Evolutionary conservation across 2,113 vertebrate species (phyloP), one percentile per base, ranked within the genome.

Genomic region (Coracopsis vasa): DNA sequence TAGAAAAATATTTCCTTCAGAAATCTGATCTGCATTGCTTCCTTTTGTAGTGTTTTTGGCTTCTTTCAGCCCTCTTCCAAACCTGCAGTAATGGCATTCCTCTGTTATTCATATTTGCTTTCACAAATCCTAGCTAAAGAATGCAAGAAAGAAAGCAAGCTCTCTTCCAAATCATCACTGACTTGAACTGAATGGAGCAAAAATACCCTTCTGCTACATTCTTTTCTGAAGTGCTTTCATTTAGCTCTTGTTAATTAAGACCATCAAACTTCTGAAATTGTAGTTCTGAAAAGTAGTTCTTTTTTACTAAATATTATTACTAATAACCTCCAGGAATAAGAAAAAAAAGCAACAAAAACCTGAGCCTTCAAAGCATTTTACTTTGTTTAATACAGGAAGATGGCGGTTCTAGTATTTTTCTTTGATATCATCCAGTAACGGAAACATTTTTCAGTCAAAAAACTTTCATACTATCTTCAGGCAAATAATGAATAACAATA

Each of bases 1-100:
- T 97, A 97, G 91, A 97, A 97, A 97, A 98, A 97, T 92, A 97
- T 97, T 96, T 95, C 60, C 91, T 96, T 90, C 94, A 95, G 97
- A 97, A 97, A 97, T 95, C 73, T 95, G 95, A 98, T 97, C 88
- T 85, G 33, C 85, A 72, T 74, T 95, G 71, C 92, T 96, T 97
- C 37, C 91, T 97, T 97, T 97, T 96, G 93, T 95, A 95, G 93
- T 95, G 82, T 54, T 97, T 97, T 97, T 97, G 91, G 74, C 94
- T 97, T 94, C 94, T 83, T 91, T 81, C 87, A 95, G 60, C 45
- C 80, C 7, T 81, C 47, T 86, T 97, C 60, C 41, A 97, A 96
- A 94, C 86, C 84, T 96, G 39, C 58, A 94, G 47, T 94, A 96
- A 96, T 80, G 88, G 67, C 16, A 67, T 96, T 98, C 84, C 86